Evolutionary conservation across 64 coral and sea anemone genomes (phyloP).

Genomic region (Montipora efflorescens): DNA sequence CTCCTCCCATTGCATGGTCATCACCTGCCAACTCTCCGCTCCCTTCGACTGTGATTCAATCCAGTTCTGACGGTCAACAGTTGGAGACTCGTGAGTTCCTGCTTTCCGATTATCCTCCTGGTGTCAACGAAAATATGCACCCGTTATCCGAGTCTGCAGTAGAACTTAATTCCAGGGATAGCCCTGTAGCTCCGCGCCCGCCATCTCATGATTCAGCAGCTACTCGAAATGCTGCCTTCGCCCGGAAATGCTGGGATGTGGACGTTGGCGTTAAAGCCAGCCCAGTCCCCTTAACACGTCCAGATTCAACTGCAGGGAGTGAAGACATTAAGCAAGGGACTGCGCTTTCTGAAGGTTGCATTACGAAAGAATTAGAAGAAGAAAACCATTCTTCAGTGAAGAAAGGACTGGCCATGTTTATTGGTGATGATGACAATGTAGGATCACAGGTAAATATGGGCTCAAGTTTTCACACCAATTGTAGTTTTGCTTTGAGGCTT

Average conservation of each 20-base stretch:
- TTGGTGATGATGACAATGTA: slow-evolving; percentile 23
- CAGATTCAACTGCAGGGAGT: not conserved
- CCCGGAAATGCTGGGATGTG: slow-evolving; percentile 83
- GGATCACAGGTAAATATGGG: not conserved
- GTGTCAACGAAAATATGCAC: not conserved
- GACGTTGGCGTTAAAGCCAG: not conserved
- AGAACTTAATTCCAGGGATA: slow-evolving; percentile 26
- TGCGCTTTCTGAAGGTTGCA: not conserved
- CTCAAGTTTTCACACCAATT: no score
- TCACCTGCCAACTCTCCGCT: slow-evolving; percentile 65
- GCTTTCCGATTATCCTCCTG: slow-evolving; percentile 75
- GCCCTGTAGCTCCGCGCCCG: not conserved
- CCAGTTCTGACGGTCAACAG: not conserved
- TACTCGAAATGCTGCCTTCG: slow-evolving; percentile 5
- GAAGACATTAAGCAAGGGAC: not conserved
- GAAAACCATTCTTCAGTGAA: slow-evolving; percentile 15
- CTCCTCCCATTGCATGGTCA: slow-evolving; percentile 62
- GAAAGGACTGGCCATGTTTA: slow-evolving; percentile 72
- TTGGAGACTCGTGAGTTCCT: slow-evolving; percentile 85
- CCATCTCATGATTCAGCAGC: slow-evolving; percentile 25
- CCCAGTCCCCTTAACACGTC: slow-evolving; percentile 38
- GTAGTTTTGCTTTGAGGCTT: no score
- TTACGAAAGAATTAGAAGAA: slow-evolving; percentile 10
- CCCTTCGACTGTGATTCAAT: not conserved
- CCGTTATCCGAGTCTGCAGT: slow-evolving; percentile 60